Evolutionary conservation across 2,113 vertebrate genomes (phyloP).

Genomic region (Aptenodytes patagonicus): DNA sequence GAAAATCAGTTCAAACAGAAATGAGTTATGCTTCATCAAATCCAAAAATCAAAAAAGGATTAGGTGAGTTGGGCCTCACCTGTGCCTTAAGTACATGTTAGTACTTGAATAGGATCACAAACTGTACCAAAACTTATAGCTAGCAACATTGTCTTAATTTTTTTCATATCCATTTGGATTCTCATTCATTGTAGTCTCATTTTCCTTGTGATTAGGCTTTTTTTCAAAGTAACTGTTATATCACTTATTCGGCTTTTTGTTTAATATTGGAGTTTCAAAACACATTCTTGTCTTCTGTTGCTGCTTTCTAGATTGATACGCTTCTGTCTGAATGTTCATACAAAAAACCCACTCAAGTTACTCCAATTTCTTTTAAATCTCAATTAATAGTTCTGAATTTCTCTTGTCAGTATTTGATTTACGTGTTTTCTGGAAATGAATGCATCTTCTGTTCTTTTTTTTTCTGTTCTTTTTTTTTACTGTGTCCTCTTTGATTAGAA

Average conservation of each 20-base stretch:
- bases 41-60: neutral
- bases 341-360: neutral
- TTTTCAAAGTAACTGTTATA: neutral
- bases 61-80: neutral
- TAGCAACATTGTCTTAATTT: neutral
- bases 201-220: neutral
- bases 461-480: neutral
- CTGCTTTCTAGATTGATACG: neutral
- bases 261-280: neutral
- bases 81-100: neutral
- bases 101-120: neutral
- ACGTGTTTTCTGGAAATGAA: neutral
- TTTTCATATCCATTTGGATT: neutral
- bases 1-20: neutral
- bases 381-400: neutral
- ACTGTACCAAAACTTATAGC: neutral
- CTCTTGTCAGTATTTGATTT: neutral
- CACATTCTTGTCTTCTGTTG: neutral
- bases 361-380: neutral
- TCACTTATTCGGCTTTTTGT: neutral
- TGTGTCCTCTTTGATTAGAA: neutral
- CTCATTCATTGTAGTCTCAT: neutral
- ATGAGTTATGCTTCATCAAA: neutral
- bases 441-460: neutral
- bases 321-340: neutral